A percentile compares a stretch with the other conserved stretches of the same genome.
These are phyloP conservation scores for Apus apus DNA, from an alignment of 2,113 vertebrate species.

Conservation along the genomic window DNA sequence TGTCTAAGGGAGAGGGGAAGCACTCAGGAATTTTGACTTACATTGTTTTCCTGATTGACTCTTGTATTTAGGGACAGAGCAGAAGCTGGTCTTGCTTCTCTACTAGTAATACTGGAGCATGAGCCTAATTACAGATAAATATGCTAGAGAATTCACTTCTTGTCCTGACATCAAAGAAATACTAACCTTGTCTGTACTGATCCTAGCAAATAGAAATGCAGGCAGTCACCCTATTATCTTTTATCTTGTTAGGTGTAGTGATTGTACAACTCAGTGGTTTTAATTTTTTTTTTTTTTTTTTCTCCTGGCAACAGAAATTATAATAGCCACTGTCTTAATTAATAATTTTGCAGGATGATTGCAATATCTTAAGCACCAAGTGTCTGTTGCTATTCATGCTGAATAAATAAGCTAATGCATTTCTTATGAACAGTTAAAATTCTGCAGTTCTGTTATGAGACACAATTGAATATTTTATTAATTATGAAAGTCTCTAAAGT, in stretches of 20 bases:
- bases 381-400: background rate
- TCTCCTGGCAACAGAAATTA: background rate
- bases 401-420: constrained; percentile 54
- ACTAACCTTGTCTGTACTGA: background rate
- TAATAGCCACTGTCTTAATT: background rate
- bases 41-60: background rate
- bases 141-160: background rate
- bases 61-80: background rate
- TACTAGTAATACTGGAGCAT: background rate
- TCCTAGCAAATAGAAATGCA: background rate
- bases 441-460: constrained; percentile 5
- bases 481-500: background rate
- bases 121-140: background rate
- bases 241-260: background rate
- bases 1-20: background rate
- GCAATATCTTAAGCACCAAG: background rate
- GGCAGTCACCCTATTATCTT: background rate
- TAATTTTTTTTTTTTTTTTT: background rate
- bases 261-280: background rate
- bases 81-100: background rate
- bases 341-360: background rate
- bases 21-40: constrained; percentile 16
- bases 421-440: constrained; percentile 4
- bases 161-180: background rate
- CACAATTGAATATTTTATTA: constrained; percentile 28